Percentiles rank a stretch among this genome's conserved stretches.
Evolutionary conservation across 2,888 invertebrate species (phyloP).

Genomic region (Meiosimyza decipiens): DNA sequence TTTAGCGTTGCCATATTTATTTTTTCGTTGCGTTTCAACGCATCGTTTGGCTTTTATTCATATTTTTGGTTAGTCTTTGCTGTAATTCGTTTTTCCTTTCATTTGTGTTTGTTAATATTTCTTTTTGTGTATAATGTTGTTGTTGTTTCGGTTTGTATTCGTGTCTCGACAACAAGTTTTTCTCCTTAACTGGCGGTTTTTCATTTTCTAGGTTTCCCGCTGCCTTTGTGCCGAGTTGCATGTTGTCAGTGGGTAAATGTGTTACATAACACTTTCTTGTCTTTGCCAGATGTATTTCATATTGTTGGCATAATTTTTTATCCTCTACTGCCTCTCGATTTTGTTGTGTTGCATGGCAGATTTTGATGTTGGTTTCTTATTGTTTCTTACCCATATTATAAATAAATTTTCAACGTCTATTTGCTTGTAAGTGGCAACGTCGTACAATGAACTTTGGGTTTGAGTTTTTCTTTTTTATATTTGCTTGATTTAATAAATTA

Average conservation of each 20-base stretch:
- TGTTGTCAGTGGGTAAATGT: slow-evolving; percentile 23
- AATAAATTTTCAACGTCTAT: slow-evolving; percentile 9
- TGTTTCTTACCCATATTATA: background rate
- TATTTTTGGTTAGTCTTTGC: no score
- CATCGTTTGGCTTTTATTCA: no score
- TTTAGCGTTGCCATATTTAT: no score
- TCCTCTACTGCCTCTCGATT: background rate
- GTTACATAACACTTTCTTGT: slow-evolving; percentile 27
- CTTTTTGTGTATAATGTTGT: no score
- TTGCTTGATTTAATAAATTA: background rate
- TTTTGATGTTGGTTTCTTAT: slow-evolving; percentile 16
- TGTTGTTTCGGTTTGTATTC: no score
- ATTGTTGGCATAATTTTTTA: slow-evolving; percentile 9
- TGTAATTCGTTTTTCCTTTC: no score
- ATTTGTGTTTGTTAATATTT: no score
- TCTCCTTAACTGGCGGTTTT: background rate
- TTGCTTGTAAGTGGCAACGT: background rate
- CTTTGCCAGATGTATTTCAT: slow-evolving; percentile 6
- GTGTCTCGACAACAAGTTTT: no score
- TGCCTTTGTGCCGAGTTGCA: background rate
- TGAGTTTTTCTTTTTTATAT: background rate
- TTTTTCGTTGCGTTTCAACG: no score
- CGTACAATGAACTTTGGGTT: background rate
- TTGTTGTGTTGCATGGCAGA: background rate
- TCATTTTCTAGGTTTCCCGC: slow-evolving; percentile 18